Evolutionary conservation across 2,797 vertebrate species (phyloP), one percentile per base, ranked within the genome.

Genomic region (Pseudochirops corinnae): DNA sequence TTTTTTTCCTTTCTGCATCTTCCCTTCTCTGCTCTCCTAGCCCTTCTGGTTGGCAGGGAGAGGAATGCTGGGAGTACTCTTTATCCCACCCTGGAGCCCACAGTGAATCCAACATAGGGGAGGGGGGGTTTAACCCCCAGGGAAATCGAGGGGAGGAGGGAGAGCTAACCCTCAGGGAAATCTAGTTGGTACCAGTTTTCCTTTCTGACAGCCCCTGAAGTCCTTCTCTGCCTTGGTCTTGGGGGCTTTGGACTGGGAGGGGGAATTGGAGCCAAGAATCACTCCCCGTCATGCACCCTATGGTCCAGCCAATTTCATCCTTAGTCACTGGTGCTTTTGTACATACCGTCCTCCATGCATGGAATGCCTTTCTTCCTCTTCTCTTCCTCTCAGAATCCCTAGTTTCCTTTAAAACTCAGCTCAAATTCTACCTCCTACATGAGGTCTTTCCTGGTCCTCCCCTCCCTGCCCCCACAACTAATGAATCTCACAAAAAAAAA

Each of bases 11-110:
- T 82, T 95, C 39, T 2, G 46, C 60, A 74, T 13, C 55, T 62
- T 90, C 82, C 58, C 94, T 87, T 87, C 55, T 95, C 56, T 24
- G 92, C 91, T 97, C 90, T 96, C 90, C 87, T 26, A 74, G 93
- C 56, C 74, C 24, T 39, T 91, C 56, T 90, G 93, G 33, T 60
- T 52, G 52, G 39, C 26, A 46, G 56, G 3, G 93, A 90, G 56
- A 29, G 60, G 60, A n/a, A 91, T 74, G 55, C 39, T 87, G 74
- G 74, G 74, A 87, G 74, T 46, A 87, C 74, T 87, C 74, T 87
- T 87, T 87, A 87, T 87, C 74, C 74, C 74, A 87, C 55, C 62
- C 57, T 52, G 57, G 82, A 53, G 95, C 67, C 93, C 95, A 93
- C 92, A 96, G 93, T 95, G 94, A 91, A 95, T 95, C 90, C 13